Evolutionary conservation across 37 sponge, comb jelly and placozoan genomes (phyloP).

Genomic region (Ephydatia muelleri): DNA sequence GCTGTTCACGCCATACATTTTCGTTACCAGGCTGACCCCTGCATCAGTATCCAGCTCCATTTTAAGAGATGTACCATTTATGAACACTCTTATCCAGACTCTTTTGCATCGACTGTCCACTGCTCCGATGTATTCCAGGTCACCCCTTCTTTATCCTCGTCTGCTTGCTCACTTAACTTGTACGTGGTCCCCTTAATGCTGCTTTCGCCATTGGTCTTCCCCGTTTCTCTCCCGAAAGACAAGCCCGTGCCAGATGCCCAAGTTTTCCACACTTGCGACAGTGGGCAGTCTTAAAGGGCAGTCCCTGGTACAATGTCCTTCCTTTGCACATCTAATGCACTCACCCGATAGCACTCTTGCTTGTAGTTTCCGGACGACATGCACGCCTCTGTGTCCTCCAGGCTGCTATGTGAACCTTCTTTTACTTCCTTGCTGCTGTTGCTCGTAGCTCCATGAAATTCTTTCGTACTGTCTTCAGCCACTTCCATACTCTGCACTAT

Average conservation of each 20-base stretch:
- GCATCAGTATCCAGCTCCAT: slow-evolving; percentile 15
- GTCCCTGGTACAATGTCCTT: background rate
- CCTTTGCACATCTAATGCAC: background rate
- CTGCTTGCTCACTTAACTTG: background rate
- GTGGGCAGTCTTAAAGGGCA: background rate
- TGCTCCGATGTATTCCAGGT: background rate
- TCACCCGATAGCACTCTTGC: no score
- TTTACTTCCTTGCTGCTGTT: no score
- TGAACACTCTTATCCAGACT: no score
- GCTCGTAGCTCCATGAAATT: no score
- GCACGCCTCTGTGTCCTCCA: no score
- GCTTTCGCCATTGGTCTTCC: background rate
- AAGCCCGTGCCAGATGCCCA: background rate
- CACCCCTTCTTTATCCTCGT: background rate
- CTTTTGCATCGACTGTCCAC: no score
- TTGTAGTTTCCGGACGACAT: no score
- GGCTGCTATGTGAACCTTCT: no score
- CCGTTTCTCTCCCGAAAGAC: no score
- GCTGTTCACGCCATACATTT: background rate
- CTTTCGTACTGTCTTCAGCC: no score
- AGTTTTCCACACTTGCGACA: background rate
- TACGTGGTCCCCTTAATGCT: background rate
- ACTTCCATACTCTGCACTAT: no score
- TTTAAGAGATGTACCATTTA: background rate
- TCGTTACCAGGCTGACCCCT: background rate